Evolutionary conservation across 1,140 invertebrate genomes (phyloP).

Genomic region (Bombus waltoni): DNA sequence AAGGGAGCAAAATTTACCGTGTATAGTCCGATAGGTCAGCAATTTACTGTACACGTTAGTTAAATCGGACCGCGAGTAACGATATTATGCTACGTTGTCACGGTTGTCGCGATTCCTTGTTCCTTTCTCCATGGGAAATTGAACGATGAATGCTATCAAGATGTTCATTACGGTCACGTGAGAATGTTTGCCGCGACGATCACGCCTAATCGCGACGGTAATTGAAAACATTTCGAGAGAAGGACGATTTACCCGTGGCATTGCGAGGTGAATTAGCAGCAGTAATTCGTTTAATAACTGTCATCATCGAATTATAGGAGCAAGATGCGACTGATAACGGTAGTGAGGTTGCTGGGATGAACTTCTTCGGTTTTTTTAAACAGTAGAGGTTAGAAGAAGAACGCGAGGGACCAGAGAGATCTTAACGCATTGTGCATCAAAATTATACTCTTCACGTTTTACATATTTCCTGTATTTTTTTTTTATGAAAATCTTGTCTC

Average conservation of each 20-base stretch:
- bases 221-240: slow-evolving; percentile 24
- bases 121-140: neutral
- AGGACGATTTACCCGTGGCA: neutral
- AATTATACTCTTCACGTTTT: neutral
- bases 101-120: slow-evolving; percentile 3
- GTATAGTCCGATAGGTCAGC: neutral
- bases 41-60: neutral
- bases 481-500: too few species aligned
- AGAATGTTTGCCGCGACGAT: neutral
- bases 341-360: too few species aligned
- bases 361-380: neutral
- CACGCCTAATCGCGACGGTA: slow-evolving; percentile 3
- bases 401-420: neutral
- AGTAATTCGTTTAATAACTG: neutral
- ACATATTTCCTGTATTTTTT: neutral
- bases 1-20: too few species aligned
- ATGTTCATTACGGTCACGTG: slow-evolving; percentile 34
- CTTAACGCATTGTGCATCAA: neutral
- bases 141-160: slow-evolving; percentile 37
- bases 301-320: neutral
- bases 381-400: neutral
- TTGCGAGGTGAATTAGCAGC: neutral
- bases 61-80: neutral
- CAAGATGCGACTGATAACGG: too few species aligned
- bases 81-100: slow-evolving; percentile 7